Evolutionary conservation across 2,888 invertebrate genomes (phyloP), one percentile per base, ranked within the genome.

Genomic region (Lycocerus yunnanus): DNA sequence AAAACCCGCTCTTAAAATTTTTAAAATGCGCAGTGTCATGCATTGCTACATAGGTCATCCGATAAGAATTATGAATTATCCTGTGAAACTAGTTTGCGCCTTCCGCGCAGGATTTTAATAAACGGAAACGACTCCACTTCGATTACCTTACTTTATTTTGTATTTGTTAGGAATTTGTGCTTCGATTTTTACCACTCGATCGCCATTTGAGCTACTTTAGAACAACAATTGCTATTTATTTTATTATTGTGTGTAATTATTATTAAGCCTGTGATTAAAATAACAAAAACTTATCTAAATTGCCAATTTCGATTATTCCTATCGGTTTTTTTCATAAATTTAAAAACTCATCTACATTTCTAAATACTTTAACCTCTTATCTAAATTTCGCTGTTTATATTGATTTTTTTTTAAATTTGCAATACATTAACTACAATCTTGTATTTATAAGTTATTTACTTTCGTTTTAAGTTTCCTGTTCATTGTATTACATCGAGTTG

Each of bases 401-500:
- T 43, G 43, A n/a, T 8, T 43, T 43, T n/a, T 43, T 43, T 43
- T n/a, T 43, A 10, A 24, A 24, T 24, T 43, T 43, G 43, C n/a
- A 43, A 43, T 43, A 43, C 43, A n/a, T 43, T 43, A 43, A 43
- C n/a, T 43, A n/a, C 43, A 43, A 43, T 43, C 43, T 43, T 43
- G 43, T 43, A 43, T 43, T 43, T 43, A 43, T 43, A 43, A 43
- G 43, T 43, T 18, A 20, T 68, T 59, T 16, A 58, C 18, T 59
- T 59, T 68, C 59, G 20, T 59, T 60, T 60, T 69, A 24, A 18
- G n/a, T 15, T 58, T 66, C 27, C 13, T 66, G 21, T 24, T 66
- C 15, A 27, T 70, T 21, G 58, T 63, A 58, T 43, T 43, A 61
- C 63, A 71, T 20, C 16, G 65, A 63, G 20, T 65, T 58, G 71